Conservation (phyloP, 2,113 vertebrate species). For the Bombycilla garrulus region DNA sequence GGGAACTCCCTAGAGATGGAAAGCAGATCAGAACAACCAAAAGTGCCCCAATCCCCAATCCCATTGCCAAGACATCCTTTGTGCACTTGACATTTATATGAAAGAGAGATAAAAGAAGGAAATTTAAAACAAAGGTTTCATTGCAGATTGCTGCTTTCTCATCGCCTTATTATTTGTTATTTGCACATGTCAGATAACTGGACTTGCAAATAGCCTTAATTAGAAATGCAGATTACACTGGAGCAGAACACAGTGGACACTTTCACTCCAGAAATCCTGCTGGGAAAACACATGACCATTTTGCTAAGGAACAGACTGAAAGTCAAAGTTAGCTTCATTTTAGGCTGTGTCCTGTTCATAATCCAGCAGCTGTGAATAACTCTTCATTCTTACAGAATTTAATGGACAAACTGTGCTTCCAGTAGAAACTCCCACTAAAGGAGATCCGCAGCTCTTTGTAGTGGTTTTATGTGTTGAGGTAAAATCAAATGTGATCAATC, state of each 20-base stretch:
- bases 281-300: neutral
- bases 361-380: neutral
- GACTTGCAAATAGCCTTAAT: slow-evolving; percentile 36
- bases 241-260: slow-evolving; percentile 9
- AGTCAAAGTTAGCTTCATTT: neutral
- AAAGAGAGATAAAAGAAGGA: neutral
- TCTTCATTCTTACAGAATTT: slow-evolving; percentile 1
- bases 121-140: slow-evolving; percentile 53
- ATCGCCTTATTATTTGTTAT: slow-evolving; percentile 18
- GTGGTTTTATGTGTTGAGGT: neutral
- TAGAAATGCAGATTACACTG: slow-evolving; percentile 60
- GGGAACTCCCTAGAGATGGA: neutral
- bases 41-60: too few species aligned
- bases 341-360: neutral
- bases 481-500: neutral
- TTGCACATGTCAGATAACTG: slow-evolving; percentile 54
- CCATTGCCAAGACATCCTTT: slow-evolving; percentile 4
- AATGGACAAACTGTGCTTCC: neutral
- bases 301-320: neutral
- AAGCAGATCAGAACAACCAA: neutral
- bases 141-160: neutral
- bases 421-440: neutral
- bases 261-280: neutral
- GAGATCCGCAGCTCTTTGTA: neutral
- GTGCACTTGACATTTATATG: neutral